These are phyloP conservation scores for Semaprochilodus insignis DNA, from an alignment of 2,797 vertebrate species.

Conservation along the genomic window DNA sequence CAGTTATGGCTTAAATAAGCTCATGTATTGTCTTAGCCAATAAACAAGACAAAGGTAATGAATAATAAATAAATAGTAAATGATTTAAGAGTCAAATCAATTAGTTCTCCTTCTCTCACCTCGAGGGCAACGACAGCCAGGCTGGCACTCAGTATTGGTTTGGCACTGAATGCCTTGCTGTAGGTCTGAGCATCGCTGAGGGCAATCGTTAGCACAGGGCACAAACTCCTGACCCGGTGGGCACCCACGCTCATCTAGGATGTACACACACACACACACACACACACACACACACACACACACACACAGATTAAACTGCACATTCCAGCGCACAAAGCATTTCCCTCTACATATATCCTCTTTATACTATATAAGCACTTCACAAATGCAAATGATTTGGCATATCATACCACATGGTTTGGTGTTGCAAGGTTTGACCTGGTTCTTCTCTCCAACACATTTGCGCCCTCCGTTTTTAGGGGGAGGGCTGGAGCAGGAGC, in stretches of 20 bases:
- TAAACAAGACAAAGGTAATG: neutral
- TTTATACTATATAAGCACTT: too few relatives aligned
- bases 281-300: too few relatives aligned
- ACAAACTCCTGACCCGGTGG: constrained; percentile 79
- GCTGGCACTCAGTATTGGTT: constrained; percentile 76
- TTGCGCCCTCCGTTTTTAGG: constrained; percentile 88
- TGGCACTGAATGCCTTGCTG: constrained; percentile 87
- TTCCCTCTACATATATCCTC: too few relatives aligned
- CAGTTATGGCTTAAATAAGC: neutral
- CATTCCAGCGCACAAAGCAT: too few relatives aligned
- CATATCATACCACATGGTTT: constrained; percentile 83
- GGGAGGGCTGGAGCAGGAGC: constrained; percentile 88
- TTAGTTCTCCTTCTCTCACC: constrained; percentile 65
- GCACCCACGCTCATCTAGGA: constrained; percentile 79
- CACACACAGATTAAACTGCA: neutral
- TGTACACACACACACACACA: neutral
- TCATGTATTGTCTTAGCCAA: neutral
- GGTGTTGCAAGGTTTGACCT: constrained; percentile 86
- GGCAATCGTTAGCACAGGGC: constrained; percentile 85
- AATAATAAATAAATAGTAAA: too few relatives aligned
- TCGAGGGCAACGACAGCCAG: constrained; percentile 84
- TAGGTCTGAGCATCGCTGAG: constrained; percentile 86
- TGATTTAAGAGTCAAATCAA: too few relatives aligned
- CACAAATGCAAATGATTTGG: neutral
- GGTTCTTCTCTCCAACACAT: constrained; percentile 86